Percentiles rank a stretch among this genome's conserved stretches.
These are phyloP conservation scores for Cyaniris semiargus DNA, from an alignment of 2,888 invertebrate genomes.

Conservation along the genomic window DNA sequence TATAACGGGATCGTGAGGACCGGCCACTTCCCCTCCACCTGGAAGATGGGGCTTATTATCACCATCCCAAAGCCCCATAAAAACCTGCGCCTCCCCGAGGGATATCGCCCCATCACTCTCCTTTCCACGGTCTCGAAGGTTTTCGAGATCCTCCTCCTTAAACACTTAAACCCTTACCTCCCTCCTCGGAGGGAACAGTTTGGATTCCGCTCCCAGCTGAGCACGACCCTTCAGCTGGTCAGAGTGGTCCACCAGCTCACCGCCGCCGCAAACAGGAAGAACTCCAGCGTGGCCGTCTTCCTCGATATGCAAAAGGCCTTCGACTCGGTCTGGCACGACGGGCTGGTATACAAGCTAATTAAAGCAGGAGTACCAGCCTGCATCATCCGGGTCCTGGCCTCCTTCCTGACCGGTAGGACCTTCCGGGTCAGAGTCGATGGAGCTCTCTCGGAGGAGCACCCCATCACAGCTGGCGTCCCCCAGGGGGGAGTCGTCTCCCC, in stretches of 20 bases:
- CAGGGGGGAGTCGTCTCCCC: not conserved
- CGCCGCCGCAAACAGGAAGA: not conserved
- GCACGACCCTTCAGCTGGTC: not conserved
- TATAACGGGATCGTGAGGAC: not conserved
- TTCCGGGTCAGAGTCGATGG: not conserved
- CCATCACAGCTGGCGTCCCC: not conserved
- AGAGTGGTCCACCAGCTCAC: not conserved
- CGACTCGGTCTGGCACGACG: conserved; percentile 31
- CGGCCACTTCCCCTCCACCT: not conserved
- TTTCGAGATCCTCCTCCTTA: too few relatives aligned
- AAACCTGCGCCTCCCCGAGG: too few relatives aligned
- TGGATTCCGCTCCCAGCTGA: not conserved
- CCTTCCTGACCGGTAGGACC: not conserved
- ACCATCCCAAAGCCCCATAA: too few relatives aligned
- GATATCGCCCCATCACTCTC: too few relatives aligned
- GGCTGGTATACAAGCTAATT: not conserved
- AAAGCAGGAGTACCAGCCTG: too few relatives aligned
- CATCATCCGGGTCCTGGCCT: not conserved
- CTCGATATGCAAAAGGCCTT: conserved; percentile 32
- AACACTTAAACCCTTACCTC: too few relatives aligned
- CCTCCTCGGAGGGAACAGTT: too few relatives aligned
- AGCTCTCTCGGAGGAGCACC: not conserved
- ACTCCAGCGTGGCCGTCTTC: not conserved
- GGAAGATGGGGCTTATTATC: too few relatives aligned
- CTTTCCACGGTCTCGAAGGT: too few relatives aligned